Evolutionary conservation across 1,140 invertebrate species (phyloP).

Genomic region (Pentalonia nigronervosa): DNA sequence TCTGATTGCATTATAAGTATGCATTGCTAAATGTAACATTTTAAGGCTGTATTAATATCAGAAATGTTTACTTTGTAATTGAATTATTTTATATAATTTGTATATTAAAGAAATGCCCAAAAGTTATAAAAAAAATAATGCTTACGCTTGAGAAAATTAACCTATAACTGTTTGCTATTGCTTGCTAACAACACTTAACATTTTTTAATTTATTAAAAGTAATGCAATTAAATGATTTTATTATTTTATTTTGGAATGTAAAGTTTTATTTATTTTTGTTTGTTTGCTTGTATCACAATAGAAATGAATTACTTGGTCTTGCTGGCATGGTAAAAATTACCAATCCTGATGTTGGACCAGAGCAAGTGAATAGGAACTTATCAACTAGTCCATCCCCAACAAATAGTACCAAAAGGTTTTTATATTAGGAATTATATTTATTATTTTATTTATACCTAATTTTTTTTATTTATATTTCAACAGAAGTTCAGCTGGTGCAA

Average conservation of each 20-base stretch:
- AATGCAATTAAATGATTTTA: slow-evolving; percentile 26
- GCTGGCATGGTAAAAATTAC: slow-evolving; percentile 64
- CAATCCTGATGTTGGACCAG: slow-evolving; percentile 62
- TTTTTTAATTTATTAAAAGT: background rate
- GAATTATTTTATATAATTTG: background rate
- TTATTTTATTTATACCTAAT: background rate
- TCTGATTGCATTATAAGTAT: background rate
- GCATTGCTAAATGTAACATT: background rate
- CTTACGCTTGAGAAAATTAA: background rate
- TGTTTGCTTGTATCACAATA: slow-evolving; percentile 60
- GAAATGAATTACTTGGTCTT: slow-evolving; percentile 63
- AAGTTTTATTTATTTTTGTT: slow-evolving; percentile 59
- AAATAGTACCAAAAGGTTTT: slow-evolving; percentile 56
- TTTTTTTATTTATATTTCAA: slow-evolving; percentile 14
- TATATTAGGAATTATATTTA: background rate
- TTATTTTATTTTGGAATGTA: slow-evolving; percentile 55
- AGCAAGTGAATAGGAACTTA: slow-evolving; percentile 17
- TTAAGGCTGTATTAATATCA: background rate
- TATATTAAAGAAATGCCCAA: background rate
- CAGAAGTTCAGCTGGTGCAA: slow-evolving; percentile 50
- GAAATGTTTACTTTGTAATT: background rate
- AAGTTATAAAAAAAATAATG: background rate
- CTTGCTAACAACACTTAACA: background rate
- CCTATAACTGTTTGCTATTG: background rate
- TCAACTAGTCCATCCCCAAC: slow-evolving; percentile 48